Conservation (phyloP, 2,797 vertebrate genomes). For the Amniataba percoides region DNA sequence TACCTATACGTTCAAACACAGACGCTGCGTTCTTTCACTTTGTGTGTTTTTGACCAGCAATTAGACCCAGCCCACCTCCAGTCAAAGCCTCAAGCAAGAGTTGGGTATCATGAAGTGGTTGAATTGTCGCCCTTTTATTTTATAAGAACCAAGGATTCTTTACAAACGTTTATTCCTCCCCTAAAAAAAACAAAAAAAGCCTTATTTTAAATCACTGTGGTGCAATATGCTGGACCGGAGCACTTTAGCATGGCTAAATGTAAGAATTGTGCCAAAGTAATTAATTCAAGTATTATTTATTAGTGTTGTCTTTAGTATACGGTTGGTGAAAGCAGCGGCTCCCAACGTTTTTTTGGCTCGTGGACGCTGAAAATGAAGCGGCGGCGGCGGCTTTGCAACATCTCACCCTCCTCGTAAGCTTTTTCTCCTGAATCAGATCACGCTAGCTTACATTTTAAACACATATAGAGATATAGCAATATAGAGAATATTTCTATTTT, state of each 20-base stretch:
- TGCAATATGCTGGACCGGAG: conserved; percentile 32
- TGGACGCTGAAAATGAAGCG: too few relatives aligned
- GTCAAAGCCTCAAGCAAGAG: conserved; percentile 12
- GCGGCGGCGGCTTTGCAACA: too few relatives aligned
- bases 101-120: conserved; percentile 25
- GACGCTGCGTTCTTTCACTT: conserved; percentile 39
- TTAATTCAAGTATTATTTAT: background rate
- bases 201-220: background rate
- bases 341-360: background rate
- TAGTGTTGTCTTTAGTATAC: background rate
- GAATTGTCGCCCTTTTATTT: background rate
- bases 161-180: background rate
- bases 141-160: background rate
- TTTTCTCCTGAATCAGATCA: background rate
- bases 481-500: background rate
- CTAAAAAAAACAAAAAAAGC: conserved; percentile 3
- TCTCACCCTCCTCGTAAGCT: too few relatives aligned
- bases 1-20: conserved; percentile 51
- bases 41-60: conserved; percentile 27
- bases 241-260: conserved; percentile 15
- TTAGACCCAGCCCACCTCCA: conserved; percentile 6
- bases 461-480: too few relatives aligned
- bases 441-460: too few relatives aligned
- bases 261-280: background rate
- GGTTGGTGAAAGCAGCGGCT: background rate